Evolutionary conservation across 2,797 vertebrate genomes (phyloP).

Genomic region (Margarornis squamiger): DNA sequence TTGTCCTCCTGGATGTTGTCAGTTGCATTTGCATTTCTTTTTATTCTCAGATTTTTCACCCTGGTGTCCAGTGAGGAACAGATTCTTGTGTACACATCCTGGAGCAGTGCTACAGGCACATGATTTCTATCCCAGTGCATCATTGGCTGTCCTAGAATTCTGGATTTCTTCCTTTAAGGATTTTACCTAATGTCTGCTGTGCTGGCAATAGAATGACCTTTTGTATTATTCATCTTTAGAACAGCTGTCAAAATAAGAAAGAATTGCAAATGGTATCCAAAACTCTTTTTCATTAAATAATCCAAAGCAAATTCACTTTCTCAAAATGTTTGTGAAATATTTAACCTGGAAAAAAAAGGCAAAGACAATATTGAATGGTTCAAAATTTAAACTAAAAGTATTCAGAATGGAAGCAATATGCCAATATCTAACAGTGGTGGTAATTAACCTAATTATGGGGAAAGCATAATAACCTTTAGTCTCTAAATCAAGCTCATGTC

Average conservation of each 20-base stretch:
- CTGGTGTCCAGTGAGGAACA: slow-evolving; percentile 5
- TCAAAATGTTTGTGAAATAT: not conserved
- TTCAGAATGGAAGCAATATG: not conserved
- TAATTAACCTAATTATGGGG: not conserved
- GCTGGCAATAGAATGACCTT: not conserved
- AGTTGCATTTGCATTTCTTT: slow-evolving; percentile 15
- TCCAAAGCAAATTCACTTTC: not conserved
- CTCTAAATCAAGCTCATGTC: not conserved
- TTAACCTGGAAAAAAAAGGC: not conserved
- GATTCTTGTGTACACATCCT: slow-evolving; percentile 40
- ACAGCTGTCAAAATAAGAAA: not conserved
- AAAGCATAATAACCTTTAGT: not conserved
- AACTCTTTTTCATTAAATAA: not conserved
- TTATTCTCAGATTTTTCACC: not conserved
- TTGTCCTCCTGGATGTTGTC: slow-evolving; percentile 44
- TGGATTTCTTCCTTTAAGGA: not conserved
- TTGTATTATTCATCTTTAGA: not conserved
- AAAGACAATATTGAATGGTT: not conserved
- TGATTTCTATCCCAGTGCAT: not conserved
- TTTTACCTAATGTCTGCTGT: not conserved
- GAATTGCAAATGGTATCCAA: not conserved
- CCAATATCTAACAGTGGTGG: not conserved
- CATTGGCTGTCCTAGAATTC: not conserved
- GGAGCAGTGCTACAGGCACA: not conserved
- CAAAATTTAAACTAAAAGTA: not conserved